Evolutionary conservation across 2,888 invertebrate genomes (phyloP).

Genomic region (Athalia rosae): DNA sequence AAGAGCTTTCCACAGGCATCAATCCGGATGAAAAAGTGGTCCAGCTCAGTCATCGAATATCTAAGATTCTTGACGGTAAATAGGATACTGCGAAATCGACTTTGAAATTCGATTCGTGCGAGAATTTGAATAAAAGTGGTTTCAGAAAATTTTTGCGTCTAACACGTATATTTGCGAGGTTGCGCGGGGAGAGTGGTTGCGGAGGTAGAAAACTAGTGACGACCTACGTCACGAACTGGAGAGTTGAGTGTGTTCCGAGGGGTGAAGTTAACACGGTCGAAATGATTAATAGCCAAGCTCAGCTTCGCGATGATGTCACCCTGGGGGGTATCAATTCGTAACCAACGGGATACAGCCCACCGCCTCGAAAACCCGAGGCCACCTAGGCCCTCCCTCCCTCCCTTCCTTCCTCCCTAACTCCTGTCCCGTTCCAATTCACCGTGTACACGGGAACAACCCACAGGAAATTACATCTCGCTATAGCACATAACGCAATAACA

Average conservation of each 20-base stretch:
- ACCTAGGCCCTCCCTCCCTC: background rate
- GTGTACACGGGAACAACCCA: conserved; percentile 34
- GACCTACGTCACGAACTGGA: conserved; percentile 60
- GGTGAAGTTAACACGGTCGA: conserved; percentile 64
- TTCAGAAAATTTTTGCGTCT: too few relatives aligned
- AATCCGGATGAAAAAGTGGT: background rate
- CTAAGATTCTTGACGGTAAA: background rate
- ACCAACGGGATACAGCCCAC: conserved; percentile 21
- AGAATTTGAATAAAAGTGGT: too few relatives aligned
- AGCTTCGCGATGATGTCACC: conserved; percentile 59
- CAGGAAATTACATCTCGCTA: conserved; percentile 46
- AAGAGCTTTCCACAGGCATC: too few relatives aligned
- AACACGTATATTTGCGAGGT: background rate
- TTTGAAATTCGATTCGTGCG: background rate
- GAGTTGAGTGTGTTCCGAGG: conserved; percentile 62
- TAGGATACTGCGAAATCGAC: background rate
- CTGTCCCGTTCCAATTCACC: background rate
- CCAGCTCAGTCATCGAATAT: background rate
- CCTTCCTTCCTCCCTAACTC: background rate
- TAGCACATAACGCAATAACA: background rate
- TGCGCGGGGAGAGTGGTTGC: conserved; percentile 2
- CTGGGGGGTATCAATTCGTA: conserved; percentile 64
- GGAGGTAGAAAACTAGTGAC: conserved; percentile 45
- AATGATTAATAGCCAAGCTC: conserved; percentile 63
- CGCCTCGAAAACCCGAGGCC: conserved; percentile 17